phyloP scores from a whole-genome alignment of 2,113 vertebrate species.

The Takifugu bimaculatus region DNA sequence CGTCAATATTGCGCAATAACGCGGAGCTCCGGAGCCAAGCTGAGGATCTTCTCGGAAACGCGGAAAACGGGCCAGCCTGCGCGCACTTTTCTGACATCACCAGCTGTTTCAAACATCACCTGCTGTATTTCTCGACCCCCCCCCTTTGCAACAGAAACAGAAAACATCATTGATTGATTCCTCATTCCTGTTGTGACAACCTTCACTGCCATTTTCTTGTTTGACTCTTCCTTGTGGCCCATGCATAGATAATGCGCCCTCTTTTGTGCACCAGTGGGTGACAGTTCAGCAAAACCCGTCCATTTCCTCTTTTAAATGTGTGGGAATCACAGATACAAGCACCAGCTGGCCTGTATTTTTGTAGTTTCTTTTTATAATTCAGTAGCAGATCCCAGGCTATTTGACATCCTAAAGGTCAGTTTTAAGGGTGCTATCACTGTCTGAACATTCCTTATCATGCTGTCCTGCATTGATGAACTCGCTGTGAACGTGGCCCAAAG shows the following conservation, averaged over 20 bases:
- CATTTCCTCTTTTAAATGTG: conserved; percentile 15
- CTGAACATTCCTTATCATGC: background rate
- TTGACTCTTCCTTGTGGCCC: background rate
- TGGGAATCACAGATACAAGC: background rate
- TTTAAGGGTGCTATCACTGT: background rate
- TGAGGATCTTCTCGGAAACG: background rate
- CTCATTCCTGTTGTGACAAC: too few species aligned
- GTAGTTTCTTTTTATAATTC: too few species aligned
- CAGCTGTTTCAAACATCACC: too few species aligned
- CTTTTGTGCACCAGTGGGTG: conserved; percentile 7
- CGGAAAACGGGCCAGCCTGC: background rate
- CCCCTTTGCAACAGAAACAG: background rate
- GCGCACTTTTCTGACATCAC: too few species aligned
- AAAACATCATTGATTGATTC: too few species aligned
- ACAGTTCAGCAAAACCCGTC: background rate
- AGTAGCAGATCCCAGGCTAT: too few species aligned
- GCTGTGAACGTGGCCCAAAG: conserved; percentile 32
- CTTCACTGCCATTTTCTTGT: background rate
- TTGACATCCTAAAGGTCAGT: background rate
- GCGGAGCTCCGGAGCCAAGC: background rate
- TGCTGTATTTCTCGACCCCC: too few species aligned
- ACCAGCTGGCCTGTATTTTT: too few species aligned
- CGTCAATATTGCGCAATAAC: conserved; percentile 32
- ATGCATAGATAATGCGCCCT: background rate
- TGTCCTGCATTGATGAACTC: background rate